Base-by-base conservation (phyloP, 2,888 invertebrate species). In the Acrobasis consociella region DNA sequence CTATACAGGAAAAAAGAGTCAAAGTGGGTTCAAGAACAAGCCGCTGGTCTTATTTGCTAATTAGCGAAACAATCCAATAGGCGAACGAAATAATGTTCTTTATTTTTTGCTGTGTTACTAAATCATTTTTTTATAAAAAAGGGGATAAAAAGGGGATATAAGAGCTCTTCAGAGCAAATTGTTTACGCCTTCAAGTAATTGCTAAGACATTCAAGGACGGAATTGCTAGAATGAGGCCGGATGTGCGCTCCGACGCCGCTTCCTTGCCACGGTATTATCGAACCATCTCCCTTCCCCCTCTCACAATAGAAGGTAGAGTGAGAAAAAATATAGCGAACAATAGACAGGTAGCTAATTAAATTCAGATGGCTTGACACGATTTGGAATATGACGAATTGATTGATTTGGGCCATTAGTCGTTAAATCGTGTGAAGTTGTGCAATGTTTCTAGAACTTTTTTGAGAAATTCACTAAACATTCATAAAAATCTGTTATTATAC, bases 321-420 rank as follows among this genome's bases (percentile, higher is more conserved):
- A 71, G 71, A 74, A 63, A 65, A 39, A 38, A 52, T 37, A 46
- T 39, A 50, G 37, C 17, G 50, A 56, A 72, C 60, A 63, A 64
- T 70, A 76, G 77, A 77, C 86, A 86, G 85, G 85, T 86, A 83
- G 81, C 75, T 88, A 87, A 90, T 89, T 86, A 81, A 86, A 85
- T 87, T 85, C 83, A 78, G 80, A 85, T 81, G 81, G 77, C 74
- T 80, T 81, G 77, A 82, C 83, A 78, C 77, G 76, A 77, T 76
- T 80, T 69, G 69, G 73, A 75, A 77, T 76, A 74, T 73, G 78
- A 64, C 73, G 72, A 81, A 83, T 82, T 76, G 76, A 82, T 83
- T 80, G 64, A 67, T 65, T 64, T 66, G 71, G 72, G 76, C 72
- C 70, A 71, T 76, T 71, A 73, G 72, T 77, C 75, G 72, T 79